Base-by-base conservation (phyloP, 2,888 invertebrate species). In the Megaustenia siamemsis region DNA sequence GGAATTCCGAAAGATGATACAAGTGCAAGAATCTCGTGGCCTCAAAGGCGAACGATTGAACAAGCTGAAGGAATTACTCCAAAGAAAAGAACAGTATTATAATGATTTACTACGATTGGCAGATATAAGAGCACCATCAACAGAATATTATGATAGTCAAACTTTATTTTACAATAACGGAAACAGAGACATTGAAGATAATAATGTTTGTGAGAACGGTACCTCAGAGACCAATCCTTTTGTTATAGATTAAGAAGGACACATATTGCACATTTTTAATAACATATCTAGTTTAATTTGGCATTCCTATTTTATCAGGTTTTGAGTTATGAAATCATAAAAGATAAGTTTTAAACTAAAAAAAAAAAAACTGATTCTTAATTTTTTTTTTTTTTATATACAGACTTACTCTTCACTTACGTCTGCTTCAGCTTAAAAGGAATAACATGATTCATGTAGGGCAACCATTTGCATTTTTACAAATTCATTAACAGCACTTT, bases 51-150 rank as follows among this genome's bases (percentile, higher is more conserved):
- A 66, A 6, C 45, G 84, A 21, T 66, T 84, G 15, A 73, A 84
- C 18, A 84, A 84, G 53, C 45, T 84, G 28, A 84, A 60, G 49
- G 79, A 56, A 18, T 49, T 84, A 18, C 71, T 84, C 10, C 5
- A n/a, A 18, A 45, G 60, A 24, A 84, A 84, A 53, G 68, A 77
- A 43, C 43, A 71, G 28, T 35, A 56, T 38, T 71, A 60, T 6
- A 63, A 60, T 28, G 38, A n/a, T 8, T 35, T 82, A n/a, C 40
- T 28, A 12, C 63, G 43, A 28, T 18, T 28, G 2, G 28, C 28
- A 2, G n/a, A 49, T 15, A 18, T n/a, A 38, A 73, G 43, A 10
- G 49, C 6, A 15, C 6, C 32, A 28, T 28, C 71, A n/a, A n/a
- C n/a, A n/a, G n/a, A n/a, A n/a, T n/a, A n/a, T n/a, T 56, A 6